Evolutionary conservation across 1,140 invertebrate species (phyloP), one percentile per base, ranked within the genome.

Genomic region (Drosophila pruinosa): DNA sequence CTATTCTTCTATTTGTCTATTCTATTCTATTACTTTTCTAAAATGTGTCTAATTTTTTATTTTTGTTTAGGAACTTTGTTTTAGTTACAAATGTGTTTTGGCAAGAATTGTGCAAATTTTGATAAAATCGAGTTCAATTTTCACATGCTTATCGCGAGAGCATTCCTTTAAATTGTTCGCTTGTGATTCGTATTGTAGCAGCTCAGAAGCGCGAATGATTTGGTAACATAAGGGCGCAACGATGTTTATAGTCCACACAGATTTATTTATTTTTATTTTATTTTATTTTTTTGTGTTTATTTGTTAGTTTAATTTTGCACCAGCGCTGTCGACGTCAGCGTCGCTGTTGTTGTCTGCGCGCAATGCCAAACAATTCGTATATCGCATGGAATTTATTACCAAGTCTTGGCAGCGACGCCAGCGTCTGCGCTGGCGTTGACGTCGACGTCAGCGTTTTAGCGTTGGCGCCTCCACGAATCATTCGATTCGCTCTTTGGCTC

Each of bases 351-450:
- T 59, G 52, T 69, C 67, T 75, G 59, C 53, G 59, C 74, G 77
- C 80, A 85, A 86, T 86, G 80, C 82, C 73, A 88, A 78, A 78
- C 82, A 74, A 77, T 75, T 88, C 58, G 53, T 53, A 74, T 77
- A 85, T 88, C 81, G 81, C 65, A 81, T 78, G 64, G 67, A 86
- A 85, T 85, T 86, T 85, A 81, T 74, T 79, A 70, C 38, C 64
- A 57, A 61, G 15, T 48, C 26, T 19, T 31, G 31, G 14, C 41
- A 15, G 12, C 47, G 38, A 19, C 53, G 50, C 24, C 28, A 3
- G 6, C 48, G 50, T 26, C 24, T 4, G n/a, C 45, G 34, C 5
- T 22, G 19, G 4, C 39, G 17, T 34, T 3, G 6, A 3, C 56
- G 24, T 17, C 24, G 15, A 6, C 24, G 53, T 70, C 78, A 36